phyloP scores from a whole-genome alignment of 2,797 vertebrate species.

The Australoheros facetus region DNA sequence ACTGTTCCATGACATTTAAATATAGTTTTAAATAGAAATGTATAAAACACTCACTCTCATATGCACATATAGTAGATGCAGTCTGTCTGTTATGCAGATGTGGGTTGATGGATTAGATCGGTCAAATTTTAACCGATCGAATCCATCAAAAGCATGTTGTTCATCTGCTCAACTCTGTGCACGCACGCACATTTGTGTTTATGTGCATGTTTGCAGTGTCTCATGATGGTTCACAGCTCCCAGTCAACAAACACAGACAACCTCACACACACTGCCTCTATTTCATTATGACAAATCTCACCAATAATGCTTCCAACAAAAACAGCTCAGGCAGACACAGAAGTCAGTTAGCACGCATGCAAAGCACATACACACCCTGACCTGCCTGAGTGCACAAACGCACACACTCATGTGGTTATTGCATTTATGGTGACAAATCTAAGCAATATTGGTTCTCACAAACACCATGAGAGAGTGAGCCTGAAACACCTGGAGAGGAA shows the following conservation, averaged over 20 bases:
- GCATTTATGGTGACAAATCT: constrained; percentile 47
- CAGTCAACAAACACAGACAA: not conserved
- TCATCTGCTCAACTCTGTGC: constrained; percentile 36
- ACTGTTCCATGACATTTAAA: not conserved
- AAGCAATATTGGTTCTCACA: constrained; percentile 40
- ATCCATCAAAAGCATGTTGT: constrained; percentile 43
- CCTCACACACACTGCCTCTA: not conserved
- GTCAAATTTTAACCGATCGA: not conserved
- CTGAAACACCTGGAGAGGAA: not conserved
- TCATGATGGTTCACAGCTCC: constrained; percentile 29
- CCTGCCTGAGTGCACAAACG: not conserved
- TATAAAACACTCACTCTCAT: not conserved
- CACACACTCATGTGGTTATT: constrained; percentile 9
- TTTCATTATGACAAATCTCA: constrained; percentile 32
- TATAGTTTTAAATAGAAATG: not conserved
- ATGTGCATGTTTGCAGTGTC: not conserved
- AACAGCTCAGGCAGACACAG: not conserved
- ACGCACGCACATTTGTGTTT: constrained; percentile 1
- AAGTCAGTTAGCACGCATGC: constrained; percentile 15
- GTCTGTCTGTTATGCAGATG: constrained; percentile 19
- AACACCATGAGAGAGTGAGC: constrained; percentile 19
- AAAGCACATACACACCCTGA: constrained; percentile 1
- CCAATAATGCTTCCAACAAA: not conserved
- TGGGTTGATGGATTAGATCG: constrained; percentile 46
- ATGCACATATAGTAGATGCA: constrained; percentile 8